Evolutionary conservation across 2,888 invertebrate species (phyloP).

Genomic region (Itoplectis maculator): DNA sequence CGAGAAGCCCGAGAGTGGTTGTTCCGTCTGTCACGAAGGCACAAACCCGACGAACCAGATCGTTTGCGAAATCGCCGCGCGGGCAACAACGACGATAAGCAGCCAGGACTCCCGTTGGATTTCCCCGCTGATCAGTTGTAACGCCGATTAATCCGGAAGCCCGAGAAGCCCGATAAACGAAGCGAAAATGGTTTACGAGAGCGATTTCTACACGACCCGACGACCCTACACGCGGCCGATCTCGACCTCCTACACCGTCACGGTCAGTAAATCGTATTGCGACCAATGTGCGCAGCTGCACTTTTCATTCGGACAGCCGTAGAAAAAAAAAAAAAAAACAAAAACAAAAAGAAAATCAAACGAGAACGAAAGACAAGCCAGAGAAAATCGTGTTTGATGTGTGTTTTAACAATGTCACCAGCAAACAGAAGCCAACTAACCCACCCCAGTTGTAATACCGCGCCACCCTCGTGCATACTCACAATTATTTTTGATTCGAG

Average conservation of each 20-base stretch:
- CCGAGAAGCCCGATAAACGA: constrained; percentile 84
- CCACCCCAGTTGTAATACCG: constrained; percentile 27
- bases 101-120: constrained; percentile 27
- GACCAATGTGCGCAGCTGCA: constrained; percentile 12
- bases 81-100: constrained; percentile 11
- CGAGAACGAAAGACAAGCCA: not conserved
- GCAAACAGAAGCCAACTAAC: constrained; percentile 26
- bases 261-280: constrained; percentile 88
- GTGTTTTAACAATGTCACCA: constrained; percentile 47
- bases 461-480: constrained; percentile 34
- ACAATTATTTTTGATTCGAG: constrained; percentile 21
- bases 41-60: constrained; percentile 44
- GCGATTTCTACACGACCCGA: constrained; percentile 96
- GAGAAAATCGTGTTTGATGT: constrained; percentile 26
- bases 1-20: constrained; percentile 58
- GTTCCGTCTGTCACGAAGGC: constrained; percentile 64
- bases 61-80: no score
- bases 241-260: constrained; percentile 90
- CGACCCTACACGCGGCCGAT: constrained; percentile 92
- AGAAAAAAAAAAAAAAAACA: constrained; percentile 5
- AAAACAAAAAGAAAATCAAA: not conserved
- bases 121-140: constrained; percentile 38
- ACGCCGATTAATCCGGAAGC: constrained; percentile 66
- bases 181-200: constrained; percentile 94
- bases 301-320: not conserved